Conservation (phyloP, 2,113 vertebrate species). For the Merops nubicus region DNA sequence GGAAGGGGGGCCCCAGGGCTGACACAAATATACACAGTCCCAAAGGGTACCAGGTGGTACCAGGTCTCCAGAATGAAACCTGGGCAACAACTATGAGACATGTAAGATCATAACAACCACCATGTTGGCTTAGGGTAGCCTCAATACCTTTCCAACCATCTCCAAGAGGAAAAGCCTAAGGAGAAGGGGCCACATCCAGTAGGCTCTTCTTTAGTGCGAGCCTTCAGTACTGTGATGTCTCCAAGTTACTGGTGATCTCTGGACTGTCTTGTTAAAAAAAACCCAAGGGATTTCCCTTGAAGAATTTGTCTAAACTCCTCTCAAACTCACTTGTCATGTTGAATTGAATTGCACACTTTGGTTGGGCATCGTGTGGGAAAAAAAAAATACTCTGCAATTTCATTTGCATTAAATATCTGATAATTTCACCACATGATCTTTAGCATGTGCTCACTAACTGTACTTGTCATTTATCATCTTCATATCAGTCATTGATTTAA, state of each 20-base stretch:
- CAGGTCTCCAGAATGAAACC: not conserved
- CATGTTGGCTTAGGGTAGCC: not conserved
- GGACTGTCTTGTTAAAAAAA: not conserved
- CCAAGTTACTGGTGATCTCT: not conserved
- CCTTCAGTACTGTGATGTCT: not conserved
- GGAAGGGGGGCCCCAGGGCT: not conserved
- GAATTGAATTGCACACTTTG: not conserved
- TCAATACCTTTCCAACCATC: not conserved
- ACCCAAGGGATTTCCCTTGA: not conserved
- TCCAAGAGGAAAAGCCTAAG: not conserved
- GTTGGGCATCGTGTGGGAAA: not conserved
- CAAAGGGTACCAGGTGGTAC: rapidly evolving
- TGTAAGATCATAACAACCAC: not conserved
- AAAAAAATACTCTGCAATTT: not conserved
- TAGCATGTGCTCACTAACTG: not conserved
- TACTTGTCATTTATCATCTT: not conserved
- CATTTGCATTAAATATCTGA: not conserved
- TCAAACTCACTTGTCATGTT: not conserved
- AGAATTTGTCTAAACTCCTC: not conserved
- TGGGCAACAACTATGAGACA: not conserved
- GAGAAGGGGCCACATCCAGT: not conserved
- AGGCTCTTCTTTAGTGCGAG: not conserved
- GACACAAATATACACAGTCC: rapidly evolving
- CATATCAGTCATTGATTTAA: not conserved
- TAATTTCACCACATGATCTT: not conserved